phyloP scores from a whole-genome alignment of 2,113 vertebrate species.

The Mirounga angustirostris region DNA sequence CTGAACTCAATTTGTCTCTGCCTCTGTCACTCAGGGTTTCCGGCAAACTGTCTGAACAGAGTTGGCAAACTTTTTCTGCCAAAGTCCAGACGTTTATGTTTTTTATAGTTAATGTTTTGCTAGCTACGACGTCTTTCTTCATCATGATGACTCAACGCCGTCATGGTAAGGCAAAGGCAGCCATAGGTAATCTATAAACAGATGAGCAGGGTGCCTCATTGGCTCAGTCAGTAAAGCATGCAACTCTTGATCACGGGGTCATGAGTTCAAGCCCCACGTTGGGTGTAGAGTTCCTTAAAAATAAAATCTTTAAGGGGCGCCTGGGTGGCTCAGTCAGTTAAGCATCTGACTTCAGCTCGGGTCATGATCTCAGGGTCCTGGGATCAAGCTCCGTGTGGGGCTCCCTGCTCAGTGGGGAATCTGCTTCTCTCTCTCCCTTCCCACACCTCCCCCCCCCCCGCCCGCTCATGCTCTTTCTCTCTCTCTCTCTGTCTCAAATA shows the following conservation, averaged over 20 bases:
- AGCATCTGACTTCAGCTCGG: background rate
- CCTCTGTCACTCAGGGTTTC: constrained; percentile 51
- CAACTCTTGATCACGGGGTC: background rate
- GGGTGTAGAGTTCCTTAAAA: background rate
- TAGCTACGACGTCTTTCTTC: background rate
- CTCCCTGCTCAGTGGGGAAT: too few relatives aligned
- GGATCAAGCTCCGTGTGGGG: background rate
- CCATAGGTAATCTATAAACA: background rate
- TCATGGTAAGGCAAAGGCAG: background rate
- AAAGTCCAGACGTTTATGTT: background rate
- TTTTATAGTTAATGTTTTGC: background rate
- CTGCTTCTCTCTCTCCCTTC: background rate
- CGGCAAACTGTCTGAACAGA: background rate
- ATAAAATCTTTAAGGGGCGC: background rate
- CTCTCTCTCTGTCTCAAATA: background rate
- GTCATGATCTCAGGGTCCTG: background rate
- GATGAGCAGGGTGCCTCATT: background rate
- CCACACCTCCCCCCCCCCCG: background rate
- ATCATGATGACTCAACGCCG: background rate
- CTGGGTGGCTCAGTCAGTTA: background rate
- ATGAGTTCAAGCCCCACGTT: background rate
- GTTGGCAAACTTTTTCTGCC: background rate
- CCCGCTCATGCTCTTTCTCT: background rate
- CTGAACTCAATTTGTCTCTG: constrained; percentile 58
- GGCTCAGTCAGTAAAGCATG: background rate